These are phyloP conservation scores for Fratercula arctica DNA, from an alignment of 2,797 vertebrate species.

Conservation along the genomic window DNA sequence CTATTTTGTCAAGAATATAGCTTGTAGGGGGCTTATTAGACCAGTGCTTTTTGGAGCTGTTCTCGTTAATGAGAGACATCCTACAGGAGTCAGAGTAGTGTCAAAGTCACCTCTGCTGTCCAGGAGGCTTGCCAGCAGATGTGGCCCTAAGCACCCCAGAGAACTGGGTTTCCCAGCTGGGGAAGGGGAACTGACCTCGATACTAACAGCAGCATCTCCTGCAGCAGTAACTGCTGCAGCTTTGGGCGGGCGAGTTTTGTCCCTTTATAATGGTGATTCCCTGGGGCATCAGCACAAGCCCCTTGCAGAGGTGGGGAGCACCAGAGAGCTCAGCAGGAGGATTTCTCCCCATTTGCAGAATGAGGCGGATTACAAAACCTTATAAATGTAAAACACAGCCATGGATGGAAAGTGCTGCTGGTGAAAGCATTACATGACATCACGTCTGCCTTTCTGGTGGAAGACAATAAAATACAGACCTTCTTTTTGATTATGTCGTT, in stretches of 20 bases:
- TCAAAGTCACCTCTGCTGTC: neutral
- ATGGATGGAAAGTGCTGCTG: neutral
- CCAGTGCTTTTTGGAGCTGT: neutral
- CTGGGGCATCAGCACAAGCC: neutral
- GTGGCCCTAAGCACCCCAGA: neutral
- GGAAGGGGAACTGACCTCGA: neutral
- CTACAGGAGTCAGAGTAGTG: neutral
- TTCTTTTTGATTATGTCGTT: conserved; percentile 82
- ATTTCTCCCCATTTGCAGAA: neutral
- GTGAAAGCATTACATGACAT: neutral
- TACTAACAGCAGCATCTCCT: neutral
- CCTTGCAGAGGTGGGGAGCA: neutral
- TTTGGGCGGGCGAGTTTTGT: neutral
- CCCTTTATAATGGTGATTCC: neutral
- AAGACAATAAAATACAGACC: conserved; percentile 73
- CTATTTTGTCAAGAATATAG: neutral
- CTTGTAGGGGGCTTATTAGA: neutral
- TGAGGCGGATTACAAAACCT: neutral
- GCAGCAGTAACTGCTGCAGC: neutral
- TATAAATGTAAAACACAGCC: neutral
- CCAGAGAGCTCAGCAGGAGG: neutral
- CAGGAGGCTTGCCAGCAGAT: neutral
- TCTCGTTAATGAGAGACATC: neutral
- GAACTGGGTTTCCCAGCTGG: neutral
- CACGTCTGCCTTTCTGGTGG: neutral